Base-by-base conservation (phyloP, 2,113 vertebrate species). In the Glaucomys volans region DNA sequence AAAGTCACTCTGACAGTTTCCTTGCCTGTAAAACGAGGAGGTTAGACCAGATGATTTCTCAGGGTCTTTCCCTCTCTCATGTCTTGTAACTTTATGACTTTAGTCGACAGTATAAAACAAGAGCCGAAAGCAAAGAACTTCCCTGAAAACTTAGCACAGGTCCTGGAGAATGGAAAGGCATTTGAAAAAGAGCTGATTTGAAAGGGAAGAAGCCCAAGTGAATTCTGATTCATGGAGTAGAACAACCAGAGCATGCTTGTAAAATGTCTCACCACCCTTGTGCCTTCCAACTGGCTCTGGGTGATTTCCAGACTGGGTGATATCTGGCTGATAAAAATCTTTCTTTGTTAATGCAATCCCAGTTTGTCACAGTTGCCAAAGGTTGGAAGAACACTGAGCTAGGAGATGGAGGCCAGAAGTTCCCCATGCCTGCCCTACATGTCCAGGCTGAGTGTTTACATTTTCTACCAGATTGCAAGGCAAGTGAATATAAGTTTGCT, bases 1-100 rank as follows among this genome's bases (percentile, higher is more conserved):
- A 80, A 89, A 91, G 77, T 87, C 90, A 74, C 92, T 79, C 74
- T 93, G 96, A 97, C 92, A 94, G 82, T 91, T 96, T 79, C 50
- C 92, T 86, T 4, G 0, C 80, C 94, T n/a, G 13, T 92, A 90
- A 96, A 97, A 95, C 0, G 13, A 80, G 37, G 67, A 18, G 47
- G 75, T 90, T 75, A 93, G 86, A 89, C n/a, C 85, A 75, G 89
- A 71, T 95, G 42, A 89, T 95, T 82, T 95, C 32, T 30, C 47
- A 42, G 64, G 94, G 62, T 94, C 94, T 95, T 82, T 90, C 24
- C 42, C 32, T 17, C 77, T 81, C 79, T 86, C 80, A 35, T 9
- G 40, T 88, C 52, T 18, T 67, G 10, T 66, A 91, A 89, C 62
- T 97, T 94, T 91, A 96, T 1, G 54, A 67, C 67, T 97, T 94